These are phyloP conservation scores for Magallana ariakensis DNA, from an alignment of 1,140 invertebrate species.

Conservation along the genomic window DNA sequence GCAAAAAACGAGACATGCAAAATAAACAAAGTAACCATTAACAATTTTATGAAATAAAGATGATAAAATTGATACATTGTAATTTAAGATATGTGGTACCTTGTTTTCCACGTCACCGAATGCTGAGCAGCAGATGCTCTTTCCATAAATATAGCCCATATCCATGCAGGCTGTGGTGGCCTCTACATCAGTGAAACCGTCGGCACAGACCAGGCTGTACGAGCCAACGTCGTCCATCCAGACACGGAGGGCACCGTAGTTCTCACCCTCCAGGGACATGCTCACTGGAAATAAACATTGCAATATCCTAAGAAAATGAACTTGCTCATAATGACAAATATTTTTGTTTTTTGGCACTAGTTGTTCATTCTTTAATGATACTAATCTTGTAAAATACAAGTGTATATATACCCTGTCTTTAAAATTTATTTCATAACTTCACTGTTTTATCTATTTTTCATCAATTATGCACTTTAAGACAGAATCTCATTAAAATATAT, in stretches of 20 bases:
- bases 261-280: conserved; percentile 56
- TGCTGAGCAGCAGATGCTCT: conserved; percentile 65
- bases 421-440: too few relatives aligned
- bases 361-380: too few relatives aligned
- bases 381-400: too few relatives aligned
- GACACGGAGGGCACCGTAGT: conserved; percentile 66
- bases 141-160: conserved; percentile 69
- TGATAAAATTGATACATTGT: too few relatives aligned
- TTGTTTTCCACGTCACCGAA: conserved; percentile 56
- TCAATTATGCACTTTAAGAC: too few relatives aligned
- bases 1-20: too few relatives aligned
- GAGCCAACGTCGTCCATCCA: conserved; percentile 57
- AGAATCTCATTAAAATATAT: too few relatives aligned
- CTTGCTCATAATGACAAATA: not conserved
- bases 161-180: conserved; percentile 68
- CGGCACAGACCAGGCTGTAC: conserved; percentile 69
- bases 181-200: conserved; percentile 67
- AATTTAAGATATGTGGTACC: not conserved
- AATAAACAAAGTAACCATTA: too few relatives aligned
- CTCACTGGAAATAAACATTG: conserved; percentile 55
- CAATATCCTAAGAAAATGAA: not conserved
- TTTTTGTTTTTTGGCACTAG: too few relatives aligned
- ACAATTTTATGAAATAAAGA: too few relatives aligned
- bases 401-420: too few relatives aligned
- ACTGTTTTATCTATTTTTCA: too few relatives aligned